Conservation (phyloP, 2,888 invertebrate genomes). For the Xanthostigma xanthostigma region DNA sequence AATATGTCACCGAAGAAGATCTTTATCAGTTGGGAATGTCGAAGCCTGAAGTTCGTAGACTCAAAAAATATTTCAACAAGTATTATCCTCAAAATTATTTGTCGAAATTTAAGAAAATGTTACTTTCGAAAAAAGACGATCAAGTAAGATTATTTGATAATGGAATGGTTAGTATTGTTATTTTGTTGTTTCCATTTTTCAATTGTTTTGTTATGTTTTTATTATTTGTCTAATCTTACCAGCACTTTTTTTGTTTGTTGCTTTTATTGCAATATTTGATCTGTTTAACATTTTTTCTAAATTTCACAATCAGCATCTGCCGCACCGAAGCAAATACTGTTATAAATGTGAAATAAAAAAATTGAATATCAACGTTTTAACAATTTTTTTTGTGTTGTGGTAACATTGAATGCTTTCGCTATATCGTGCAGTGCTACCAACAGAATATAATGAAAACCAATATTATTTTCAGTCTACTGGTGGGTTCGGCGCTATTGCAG, state of each 20-base stretch:
- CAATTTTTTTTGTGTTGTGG: too few species aligned
- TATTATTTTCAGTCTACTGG: too few species aligned
- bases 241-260: too few species aligned
- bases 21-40: conserved; percentile 82
- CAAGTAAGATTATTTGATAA: conserved; percentile 1
- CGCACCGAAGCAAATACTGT: too few species aligned
- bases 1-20: conserved; percentile 90
- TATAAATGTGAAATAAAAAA: too few species aligned
- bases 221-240: background rate
- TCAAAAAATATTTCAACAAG: conserved; percentile 87
- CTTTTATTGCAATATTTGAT: too few species aligned
- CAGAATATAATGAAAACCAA: too few species aligned
- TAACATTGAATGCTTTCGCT: too few species aligned
- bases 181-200: background rate
- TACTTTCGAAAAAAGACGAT: conserved; percentile 45
- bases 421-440: too few species aligned
- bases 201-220: background rate
- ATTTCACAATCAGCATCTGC: too few species aligned
- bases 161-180: conserved; percentile 22
- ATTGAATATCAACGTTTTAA: too few species aligned
- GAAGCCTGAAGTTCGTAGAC: conserved; percentile 84
- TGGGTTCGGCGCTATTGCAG: conserved; percentile 8
- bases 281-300: too few species aligned
- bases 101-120: conserved; percentile 75
- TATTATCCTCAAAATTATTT: conserved; percentile 88